Percentiles rank a stretch among this genome's conserved stretches.
phyloP scores from a whole-genome alignment of 2,113 vertebrate species.

The Origma solitaria region DNA sequence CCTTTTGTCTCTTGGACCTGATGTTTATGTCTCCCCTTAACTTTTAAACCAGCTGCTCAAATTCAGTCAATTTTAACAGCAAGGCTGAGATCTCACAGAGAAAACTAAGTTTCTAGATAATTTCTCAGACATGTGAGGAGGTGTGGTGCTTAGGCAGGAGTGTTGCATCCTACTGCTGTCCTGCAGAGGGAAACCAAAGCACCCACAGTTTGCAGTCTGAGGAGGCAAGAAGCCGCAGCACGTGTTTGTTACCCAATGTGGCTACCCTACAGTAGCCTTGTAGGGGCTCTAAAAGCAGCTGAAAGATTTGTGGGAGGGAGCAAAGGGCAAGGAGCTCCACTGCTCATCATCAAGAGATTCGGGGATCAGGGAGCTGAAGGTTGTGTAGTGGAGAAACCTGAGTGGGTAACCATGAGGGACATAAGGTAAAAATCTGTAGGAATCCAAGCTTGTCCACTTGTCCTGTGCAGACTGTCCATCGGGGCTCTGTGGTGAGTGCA shows the following conservation, averaged over 20 bases:
- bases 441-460: background rate
- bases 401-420: background rate
- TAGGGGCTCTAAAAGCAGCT: background rate
- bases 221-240: background rate
- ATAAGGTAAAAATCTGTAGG: background rate
- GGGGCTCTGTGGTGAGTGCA: background rate
- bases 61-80: background rate
- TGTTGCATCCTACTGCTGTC: background rate
- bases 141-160: background rate
- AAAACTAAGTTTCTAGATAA: background rate
- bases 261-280: too few relatives aligned
- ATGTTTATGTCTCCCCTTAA: background rate
- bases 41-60: background rate
- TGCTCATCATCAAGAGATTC: background rate
- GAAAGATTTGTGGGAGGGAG: background rate
- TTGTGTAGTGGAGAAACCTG: background rate
- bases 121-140: background rate
- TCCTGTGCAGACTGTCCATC: background rate
- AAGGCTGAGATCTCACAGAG: background rate
- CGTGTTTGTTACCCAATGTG: fast-evolving
- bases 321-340: background rate
- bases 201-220: background rate
- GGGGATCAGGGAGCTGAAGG: background rate
- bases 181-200: background rate
- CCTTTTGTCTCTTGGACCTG: background rate